Evolutionary conservation across 2,888 invertebrate species (phyloP), one percentile per base, ranked within the genome.

Genomic region (Hyposoter didymator): DNA sequence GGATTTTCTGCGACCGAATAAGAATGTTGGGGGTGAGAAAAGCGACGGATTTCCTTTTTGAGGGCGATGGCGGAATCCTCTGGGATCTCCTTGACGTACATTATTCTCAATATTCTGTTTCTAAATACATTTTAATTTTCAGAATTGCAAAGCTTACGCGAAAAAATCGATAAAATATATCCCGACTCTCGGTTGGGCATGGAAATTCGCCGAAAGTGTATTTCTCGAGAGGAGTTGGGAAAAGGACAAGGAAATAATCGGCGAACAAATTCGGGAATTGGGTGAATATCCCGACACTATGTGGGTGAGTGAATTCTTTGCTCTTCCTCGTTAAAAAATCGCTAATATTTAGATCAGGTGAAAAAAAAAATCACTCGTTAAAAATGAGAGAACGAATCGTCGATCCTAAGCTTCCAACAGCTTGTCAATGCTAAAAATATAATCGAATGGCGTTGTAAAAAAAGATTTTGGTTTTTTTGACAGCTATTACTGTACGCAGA

Each of bases 181-280:
- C 88, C 99, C 99, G 39, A 96, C 98, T 12, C 96, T 99, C 89
- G 99, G 99, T 49, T 99, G 99, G 99, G 97, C 97, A 90, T 99
- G 99, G 98, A 98, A 98, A 94, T 98, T 98, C 94, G 97, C 98
- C 0, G 99, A 99, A 93, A 97, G 97, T 94, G 98, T 99, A 86
- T 99, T 99, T 94, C 95, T 99, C 82, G 98, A 98, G 93, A 95
- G 99, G 89, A 97, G 97, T 88, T 99, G 97, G 95, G 97, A 98
- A 78, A 97, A 98, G 94, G 99, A 99, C 94, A 97, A 96, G 93
- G 96, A 96, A 91, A 97, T 96, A 85, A 97, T 99, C 90, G 96
- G 96, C 87, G 94, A 94, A 62, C 98, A 98, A 94, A 96, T 99
- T 85, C 95, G 95, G 87, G 97, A 97, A 94, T 95, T 99, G 67